Base-by-base conservation (phyloP, 2,888 invertebrate genomes). In the Monopis laevigella region DNA sequence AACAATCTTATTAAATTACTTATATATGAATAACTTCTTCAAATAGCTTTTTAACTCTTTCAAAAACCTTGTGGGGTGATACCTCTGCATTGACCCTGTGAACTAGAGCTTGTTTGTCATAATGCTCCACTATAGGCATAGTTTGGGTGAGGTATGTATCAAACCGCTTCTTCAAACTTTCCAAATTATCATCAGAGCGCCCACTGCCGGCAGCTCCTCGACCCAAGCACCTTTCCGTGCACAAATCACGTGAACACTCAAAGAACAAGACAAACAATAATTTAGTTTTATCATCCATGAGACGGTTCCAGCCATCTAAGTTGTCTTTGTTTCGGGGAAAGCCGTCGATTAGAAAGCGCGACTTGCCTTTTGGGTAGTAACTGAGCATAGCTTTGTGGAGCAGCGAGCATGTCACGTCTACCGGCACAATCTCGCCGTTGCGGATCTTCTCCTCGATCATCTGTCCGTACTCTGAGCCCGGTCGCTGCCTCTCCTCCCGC, bases 291-390 rank as follows among this genome's bases (percentile, higher is more conserved):
- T 88, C 88, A 0, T 86, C 77, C 92, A 99, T 96, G 42, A 82
- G 82, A 42, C 85, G 73, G 38, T 88, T 86, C 99, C 99, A 99
- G 5, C 99, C 99, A 39, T 95, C 90, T 46, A 98, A 74, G 65
- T 99, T 99, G 65, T 99, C 90, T 64, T 95, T 86, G 70, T 99
- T 99, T 16, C 99, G 85, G 10, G 99, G 99, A 66, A 99, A 99
- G 2, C 99, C 99, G 69, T 99, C 99, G 54, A 99, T 90, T 5
- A 99, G 84, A 67, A 98, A 99, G 43, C 89, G 88, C 35, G 84
- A 71, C 38, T 86, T 83, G 0, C 83, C 86, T n/a, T n/a, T n/a
- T n/a, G n/a, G n/a, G n/a, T n/a, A n/a, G 0, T 87, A 86, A 26
- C 78, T 74, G 58, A 86, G 59, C 84, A 88, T 88, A 13, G 94